Base-by-base conservation (phyloP, 2,888 invertebrate species). In the Habrosyne pyritoides region DNA sequence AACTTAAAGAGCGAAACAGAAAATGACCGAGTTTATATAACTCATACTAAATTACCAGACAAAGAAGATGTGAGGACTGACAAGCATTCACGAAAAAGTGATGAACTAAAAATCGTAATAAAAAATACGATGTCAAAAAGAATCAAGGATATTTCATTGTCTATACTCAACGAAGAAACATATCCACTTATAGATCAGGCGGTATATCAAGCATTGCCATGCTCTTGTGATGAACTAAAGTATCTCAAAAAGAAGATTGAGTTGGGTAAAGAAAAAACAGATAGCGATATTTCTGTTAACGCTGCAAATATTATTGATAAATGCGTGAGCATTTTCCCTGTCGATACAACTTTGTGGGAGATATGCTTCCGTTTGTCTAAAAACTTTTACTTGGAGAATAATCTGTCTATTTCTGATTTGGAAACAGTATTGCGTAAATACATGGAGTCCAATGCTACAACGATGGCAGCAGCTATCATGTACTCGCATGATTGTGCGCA, bases 351-450 rank as follows among this genome's bases (percentile, higher is more conserved):
- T 2, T 59, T 91, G 10, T 92, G 92, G 92, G 91, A 91, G 57
- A 75, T 76, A 2, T 92, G 90, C 61, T 89, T 92, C 71, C 77
- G 87, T 22, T 64, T 82, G 0, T 79, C 91, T 0, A 91, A 89
- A 61, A 79, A 90, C 65, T 92, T 84, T 66, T 92, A 82, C 63
- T 61, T 91, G 36, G 83, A 87, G 8, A 90, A 92, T 61, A 68
- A 84, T 60, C 71, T 92, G 59, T 79, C 77, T 14, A 86, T 94
- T 57, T 79, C 86, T 10, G 91, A 89, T 53, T 80, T 95, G 59
- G 95, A 95, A 76, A 81, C 79, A 3, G 87, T 94, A 3, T 83
- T 95, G 54, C 77, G 92, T 14, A 93, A 94, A 59, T 93, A 94
- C 55, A 93, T 94, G 87, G 88, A 93, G 58, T 85, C 88, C 0